phyloP scores from a whole-genome alignment of 2,797 vertebrate genomes.

The Arrhamphus sclerolepis region DNA sequence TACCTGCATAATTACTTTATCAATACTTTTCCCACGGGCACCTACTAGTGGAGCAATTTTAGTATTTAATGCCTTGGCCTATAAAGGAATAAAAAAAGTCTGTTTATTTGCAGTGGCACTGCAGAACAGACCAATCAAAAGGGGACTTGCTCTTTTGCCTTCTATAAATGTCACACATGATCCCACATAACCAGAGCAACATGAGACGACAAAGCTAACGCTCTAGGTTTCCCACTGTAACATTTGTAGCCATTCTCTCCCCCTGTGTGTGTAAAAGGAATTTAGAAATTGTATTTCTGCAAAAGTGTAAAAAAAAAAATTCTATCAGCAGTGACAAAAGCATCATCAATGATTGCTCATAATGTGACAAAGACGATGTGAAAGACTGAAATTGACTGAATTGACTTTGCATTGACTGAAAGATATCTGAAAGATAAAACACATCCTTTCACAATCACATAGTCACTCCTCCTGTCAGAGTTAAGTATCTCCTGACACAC shows the following conservation, averaged over 20 bases:
- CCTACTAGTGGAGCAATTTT: neutral
- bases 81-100: slow-evolving; percentile 9
- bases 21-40: slow-evolving; percentile 6
- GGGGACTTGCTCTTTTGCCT: slow-evolving; percentile 35
- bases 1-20: slow-evolving; percentile 22
- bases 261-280: slow-evolving; percentile 15
- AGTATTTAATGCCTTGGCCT: slow-evolving; percentile 14
- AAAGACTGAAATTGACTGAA: too few relatives aligned
- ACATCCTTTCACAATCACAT: slow-evolving; percentile 11
- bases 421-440: slow-evolving; percentile 28
- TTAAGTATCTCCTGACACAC: slow-evolving; percentile 53
- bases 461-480: slow-evolving; percentile 34
- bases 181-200: slow-evolving; percentile 50
- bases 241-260: neutral
- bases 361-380: slow-evolving; percentile 27
- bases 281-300: neutral
- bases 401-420: slow-evolving; percentile 27
- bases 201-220: slow-evolving; percentile 31
- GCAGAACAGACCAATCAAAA: slow-evolving; percentile 52
- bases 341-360: slow-evolving; percentile 35
- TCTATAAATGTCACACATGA: slow-evolving; percentile 67
- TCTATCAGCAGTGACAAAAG: slow-evolving; percentile 45
- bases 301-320: slow-evolving; percentile 36
- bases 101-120: slow-evolving; percentile 56
- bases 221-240: neutral